Evolutionary conservation across 1,140 invertebrate species (phyloP).

Genomic region (Liolophura sinensis): DNA sequence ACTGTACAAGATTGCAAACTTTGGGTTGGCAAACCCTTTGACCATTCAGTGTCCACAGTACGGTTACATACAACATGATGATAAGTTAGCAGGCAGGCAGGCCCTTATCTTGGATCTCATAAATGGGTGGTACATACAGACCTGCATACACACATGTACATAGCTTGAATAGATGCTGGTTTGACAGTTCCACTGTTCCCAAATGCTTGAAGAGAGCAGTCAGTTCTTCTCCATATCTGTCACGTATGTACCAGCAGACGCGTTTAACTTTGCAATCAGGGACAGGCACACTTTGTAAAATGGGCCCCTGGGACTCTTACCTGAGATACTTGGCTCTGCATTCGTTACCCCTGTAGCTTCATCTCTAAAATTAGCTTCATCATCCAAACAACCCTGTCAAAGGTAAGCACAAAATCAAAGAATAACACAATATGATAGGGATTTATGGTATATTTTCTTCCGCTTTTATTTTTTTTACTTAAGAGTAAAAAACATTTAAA

Average conservation of each 20-base stretch:
- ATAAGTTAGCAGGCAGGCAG: no score
- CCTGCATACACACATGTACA: no score
- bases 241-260: no score
- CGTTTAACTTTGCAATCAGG: background rate
- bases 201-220: background rate
- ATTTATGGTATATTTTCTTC: background rate
- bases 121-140: no score
- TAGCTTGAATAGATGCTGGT: no score
- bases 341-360: slow-evolving; percentile 9
- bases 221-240: background rate
- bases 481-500: no score
- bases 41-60: no score
- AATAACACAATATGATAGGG: background rate
- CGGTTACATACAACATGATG: no score
- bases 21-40: no score
- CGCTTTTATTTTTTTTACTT: no score
- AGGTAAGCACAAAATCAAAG: background rate
- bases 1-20: no score
- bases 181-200: background rate
- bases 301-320: background rate
- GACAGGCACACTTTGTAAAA: background rate
- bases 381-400: slow-evolving; percentile 44
- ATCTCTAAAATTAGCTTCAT: slow-evolving; percentile 34
- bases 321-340: background rate
- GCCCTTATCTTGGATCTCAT: no score